Base-by-base conservation (phyloP, 2,113 vertebrate species). In the Albula goreensis region DNA sequence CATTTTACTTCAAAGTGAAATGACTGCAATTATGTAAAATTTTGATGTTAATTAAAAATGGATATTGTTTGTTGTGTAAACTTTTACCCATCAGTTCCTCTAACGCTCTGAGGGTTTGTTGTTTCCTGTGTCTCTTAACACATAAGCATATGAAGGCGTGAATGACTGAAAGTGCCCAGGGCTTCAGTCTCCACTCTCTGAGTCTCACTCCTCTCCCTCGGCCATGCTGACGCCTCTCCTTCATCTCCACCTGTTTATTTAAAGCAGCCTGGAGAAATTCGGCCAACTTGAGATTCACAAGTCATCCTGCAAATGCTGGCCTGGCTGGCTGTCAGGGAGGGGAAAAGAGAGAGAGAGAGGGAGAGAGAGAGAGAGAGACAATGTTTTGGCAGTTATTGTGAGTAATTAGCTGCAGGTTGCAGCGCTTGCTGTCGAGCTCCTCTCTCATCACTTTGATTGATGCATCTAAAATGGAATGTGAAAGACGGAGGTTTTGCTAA, bases 361-460 rank as follows among this genome's bases (percentile, higher is more conserved):
- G 51, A 85, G 83, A 83, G n/a, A n/a, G 86, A 89, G 56, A 81
- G 50, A 50, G 79, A 74, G 51, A 85, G 83, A 83, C 84, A n/a
- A 74, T 90, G 90, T 89, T 88, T 91, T 93, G 91, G 89, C 83
- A 86, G 86, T 88, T 88, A 87, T 82, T 87, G 83, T 13, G 85
- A 48, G 83, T 90, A 92, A 93, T 94, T 92, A 91, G 91, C 86
- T 83, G 60, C 66, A 88, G 88, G 86, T 88, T 66, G 31, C 66
- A n/a, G 78, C 25, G 11, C 50, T 25, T 31, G 12, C 86, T 92
- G 90, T 90, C 85, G 85, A 86, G 88, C 74, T 63, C 87, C 12
- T 3, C 84, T 85, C 31, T 92, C 91, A 93, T 93, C 91, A 90
- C 89, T 89, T 85, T 92, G 87, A 92, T 91, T 91, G 91, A 92